Percentiles rank a stretch among this genome's conserved stretches.
Conservation (phyloP, 2,113 vertebrate genomes). For the Zapornia atra region DNA sequence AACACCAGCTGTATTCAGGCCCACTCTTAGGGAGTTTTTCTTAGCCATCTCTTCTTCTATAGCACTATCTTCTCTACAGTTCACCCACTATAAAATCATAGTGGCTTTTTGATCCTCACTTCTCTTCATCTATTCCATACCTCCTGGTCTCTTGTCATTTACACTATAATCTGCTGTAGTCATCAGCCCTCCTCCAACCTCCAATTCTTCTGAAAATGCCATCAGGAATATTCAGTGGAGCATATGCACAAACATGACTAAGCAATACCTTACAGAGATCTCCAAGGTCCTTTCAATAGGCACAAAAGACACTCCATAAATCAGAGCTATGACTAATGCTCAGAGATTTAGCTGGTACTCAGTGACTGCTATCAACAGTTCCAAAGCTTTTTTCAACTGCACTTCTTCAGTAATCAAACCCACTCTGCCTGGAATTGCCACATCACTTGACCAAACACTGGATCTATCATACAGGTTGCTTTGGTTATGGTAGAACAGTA, state of each 20-base stretch:
- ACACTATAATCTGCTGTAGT: neutral
- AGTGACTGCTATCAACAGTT: neutral
- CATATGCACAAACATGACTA: neutral
- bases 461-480: neutral
- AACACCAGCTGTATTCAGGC: neutral
- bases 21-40: neutral
- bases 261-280: neutral
- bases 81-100: neutral
- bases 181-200: neutral
- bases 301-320: neutral
- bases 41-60: neutral
- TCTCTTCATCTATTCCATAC: neutral
- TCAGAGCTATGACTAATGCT: neutral
- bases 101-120: neutral
- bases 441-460: neutral
- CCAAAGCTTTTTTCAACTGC: neutral
- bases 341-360: rapidly evolving
- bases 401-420: neutral
- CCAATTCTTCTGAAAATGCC: neutral
- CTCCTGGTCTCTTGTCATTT: neutral
- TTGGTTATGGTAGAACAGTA: neutral
- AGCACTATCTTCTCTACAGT: neutral
- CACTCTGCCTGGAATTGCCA: neutral
- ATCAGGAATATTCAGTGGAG: neutral
- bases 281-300: neutral